These are phyloP conservation scores for Meriones unguiculatus DNA, from an alignment of 2,113 vertebrate species.

Conservation along the genomic window DNA sequence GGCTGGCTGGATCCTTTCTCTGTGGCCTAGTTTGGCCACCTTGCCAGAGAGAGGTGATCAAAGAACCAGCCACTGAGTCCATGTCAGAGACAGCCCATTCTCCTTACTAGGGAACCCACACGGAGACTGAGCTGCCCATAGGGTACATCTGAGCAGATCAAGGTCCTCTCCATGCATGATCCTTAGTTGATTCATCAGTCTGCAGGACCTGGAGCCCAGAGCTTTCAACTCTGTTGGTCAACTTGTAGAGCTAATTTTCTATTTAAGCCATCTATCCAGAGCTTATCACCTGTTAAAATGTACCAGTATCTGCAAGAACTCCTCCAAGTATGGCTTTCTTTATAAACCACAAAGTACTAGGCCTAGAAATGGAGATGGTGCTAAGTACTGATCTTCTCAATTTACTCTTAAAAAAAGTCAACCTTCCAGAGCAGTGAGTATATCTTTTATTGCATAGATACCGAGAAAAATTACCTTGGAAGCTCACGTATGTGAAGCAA, in stretches of 20 bases:
- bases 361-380: background rate
- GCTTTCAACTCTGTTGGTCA: no score
- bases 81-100: no score
- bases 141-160: no score
- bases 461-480: background rate
- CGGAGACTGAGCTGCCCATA: no score
- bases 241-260: background rate
- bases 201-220: no score
- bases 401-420: background rate
- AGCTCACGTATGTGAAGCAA: background rate
- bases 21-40: no score
- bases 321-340: background rate
- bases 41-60: no score
- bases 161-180: no score
- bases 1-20: no score
- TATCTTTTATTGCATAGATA: background rate
- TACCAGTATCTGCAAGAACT: background rate
- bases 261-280: background rate
- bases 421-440: background rate
- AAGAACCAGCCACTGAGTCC: no score
- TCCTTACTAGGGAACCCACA: no score
- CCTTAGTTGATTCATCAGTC: no score
- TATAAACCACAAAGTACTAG: background rate
- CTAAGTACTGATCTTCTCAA: background rate
- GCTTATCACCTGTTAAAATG: background rate